Conservation (phyloP, 2,797 vertebrate genomes). For the Argya squamiceps region DNA sequence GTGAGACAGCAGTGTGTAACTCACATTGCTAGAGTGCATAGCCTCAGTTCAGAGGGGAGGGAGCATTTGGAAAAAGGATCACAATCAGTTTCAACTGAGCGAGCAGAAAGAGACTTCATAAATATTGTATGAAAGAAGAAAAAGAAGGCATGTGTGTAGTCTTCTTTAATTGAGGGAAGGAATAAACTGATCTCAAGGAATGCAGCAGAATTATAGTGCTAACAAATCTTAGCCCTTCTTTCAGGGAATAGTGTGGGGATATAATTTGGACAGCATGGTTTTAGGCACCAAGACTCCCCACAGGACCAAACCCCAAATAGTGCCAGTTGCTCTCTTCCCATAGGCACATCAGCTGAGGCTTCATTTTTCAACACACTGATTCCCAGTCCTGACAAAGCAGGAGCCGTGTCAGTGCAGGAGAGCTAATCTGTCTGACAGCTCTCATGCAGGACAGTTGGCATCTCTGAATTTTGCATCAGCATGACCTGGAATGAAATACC, state of each 20-base stretch:
- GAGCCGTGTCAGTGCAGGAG: conserved; percentile 5
- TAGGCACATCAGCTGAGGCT: not conserved
- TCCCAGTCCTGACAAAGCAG: conserved; percentile 36
- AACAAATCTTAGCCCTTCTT: not conserved
- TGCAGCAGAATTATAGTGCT: not conserved
- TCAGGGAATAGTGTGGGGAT: not conserved
- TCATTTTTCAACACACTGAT: conserved; percentile 5
- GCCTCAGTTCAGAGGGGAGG: not conserved
- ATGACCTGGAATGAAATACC: conserved; percentile 60
- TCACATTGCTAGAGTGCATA: not conserved
- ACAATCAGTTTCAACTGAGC: not conserved
- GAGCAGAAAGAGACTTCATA: not conserved
- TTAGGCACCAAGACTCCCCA: not conserved
- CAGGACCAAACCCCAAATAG: not conserved
- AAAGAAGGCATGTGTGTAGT: not conserved
- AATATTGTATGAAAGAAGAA: not conserved
- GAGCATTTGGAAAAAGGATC: not conserved
- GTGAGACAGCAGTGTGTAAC: not conserved
- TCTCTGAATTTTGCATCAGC: conserved; percentile 71
- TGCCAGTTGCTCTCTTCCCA: not conserved
- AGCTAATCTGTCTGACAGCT: conserved; percentile 69
- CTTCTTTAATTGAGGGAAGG: not conserved
- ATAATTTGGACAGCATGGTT: not conserved
- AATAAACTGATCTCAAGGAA: not conserved
- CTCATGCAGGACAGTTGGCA: conserved; percentile 70